Evolutionary conservation across 2,888 invertebrate genomes (phyloP).

Genomic region (Nephrotoma guestfalica): DNA sequence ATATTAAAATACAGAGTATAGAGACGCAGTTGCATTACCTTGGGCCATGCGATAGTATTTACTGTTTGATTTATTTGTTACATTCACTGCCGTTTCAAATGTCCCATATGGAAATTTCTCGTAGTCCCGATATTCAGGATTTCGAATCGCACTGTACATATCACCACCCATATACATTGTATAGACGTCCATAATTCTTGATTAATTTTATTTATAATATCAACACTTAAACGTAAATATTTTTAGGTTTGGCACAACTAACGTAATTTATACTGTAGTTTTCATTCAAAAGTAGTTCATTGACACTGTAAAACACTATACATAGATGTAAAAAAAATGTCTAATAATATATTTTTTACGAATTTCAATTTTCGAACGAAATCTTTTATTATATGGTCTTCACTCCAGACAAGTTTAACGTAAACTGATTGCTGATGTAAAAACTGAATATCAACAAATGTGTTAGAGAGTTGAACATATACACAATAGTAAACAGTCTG

Average conservation of each 20-base stretch:
- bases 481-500: not conserved
- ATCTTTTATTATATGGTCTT: not conserved
- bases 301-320: not conserved
- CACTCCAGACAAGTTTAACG: not conserved
- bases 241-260: not conserved
- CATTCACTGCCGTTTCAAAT: slow-evolving; percentile 20
- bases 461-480: not conserved
- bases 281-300: not conserved
- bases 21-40: slow-evolving; percentile 19
- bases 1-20: not conserved
- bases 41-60: slow-evolving; percentile 27
- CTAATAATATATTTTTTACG: not conserved
- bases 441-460: not conserved
- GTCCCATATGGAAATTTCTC: slow-evolving; percentile 35
- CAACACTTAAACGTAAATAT: not conserved
- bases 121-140: slow-evolving; percentile 35
- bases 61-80: slow-evolving; percentile 19
- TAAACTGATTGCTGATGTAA: not conserved
- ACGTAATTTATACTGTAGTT: not conserved
- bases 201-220: not conserved
- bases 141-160: slow-evolving; percentile 35
- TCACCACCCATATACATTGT: slow-evolving; percentile 39
- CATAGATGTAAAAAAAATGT: not conserved
- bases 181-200: slow-evolving; percentile 36
- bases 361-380: not conserved